phyloP scores from a whole-genome alignment of 2,113 vertebrate genomes.

The Chaetorhynchus papuensis region DNA sequence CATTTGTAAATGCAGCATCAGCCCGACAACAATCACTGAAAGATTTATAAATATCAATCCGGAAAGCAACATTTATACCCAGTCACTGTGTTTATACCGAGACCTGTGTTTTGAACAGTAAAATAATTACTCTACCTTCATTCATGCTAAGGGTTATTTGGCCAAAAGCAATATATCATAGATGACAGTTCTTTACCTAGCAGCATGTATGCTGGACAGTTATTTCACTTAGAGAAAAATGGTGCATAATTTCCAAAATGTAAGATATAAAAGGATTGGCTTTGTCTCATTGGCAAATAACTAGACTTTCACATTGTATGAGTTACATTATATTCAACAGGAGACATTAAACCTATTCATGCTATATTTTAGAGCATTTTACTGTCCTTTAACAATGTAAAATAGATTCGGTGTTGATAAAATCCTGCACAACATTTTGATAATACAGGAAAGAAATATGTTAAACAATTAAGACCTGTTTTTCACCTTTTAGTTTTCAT shows the following conservation, averaged over 20 bases:
- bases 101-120: neutral
- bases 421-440: neutral
- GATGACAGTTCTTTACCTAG: neutral
- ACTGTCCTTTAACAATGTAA: neutral
- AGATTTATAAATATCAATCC: neutral
- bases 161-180: neutral
- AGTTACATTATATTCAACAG: neutral
- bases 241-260: neutral
- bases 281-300: neutral
- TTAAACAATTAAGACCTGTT: neutral
- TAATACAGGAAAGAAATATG: neutral
- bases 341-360: neutral
- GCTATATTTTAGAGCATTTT: neutral
- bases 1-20: neutral
- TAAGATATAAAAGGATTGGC: neutral
- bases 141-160: neutral
- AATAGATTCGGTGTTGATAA: neutral
- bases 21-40: neutral
- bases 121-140: neutral
- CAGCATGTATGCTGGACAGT: neutral
- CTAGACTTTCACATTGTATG: neutral
- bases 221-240: neutral
- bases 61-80: neutral
- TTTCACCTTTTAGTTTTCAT: neutral
- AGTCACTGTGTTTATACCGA: neutral